These are phyloP conservation scores for Gila robusta DNA, from an alignment of 2,797 vertebrate species.

Conservation along the genomic window DNA sequence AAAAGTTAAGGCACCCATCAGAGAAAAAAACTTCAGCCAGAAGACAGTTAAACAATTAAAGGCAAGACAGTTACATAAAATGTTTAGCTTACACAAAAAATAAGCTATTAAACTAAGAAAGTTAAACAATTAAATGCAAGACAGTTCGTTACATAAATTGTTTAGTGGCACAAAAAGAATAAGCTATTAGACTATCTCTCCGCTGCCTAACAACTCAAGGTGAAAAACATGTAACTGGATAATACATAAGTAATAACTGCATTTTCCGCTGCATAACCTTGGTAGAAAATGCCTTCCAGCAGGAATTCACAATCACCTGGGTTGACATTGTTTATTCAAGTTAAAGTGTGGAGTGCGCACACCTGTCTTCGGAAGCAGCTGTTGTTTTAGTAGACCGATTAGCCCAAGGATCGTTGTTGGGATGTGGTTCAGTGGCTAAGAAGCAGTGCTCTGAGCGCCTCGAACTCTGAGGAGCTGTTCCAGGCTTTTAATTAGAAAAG, in stretches of 20 bases:
- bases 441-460: constrained; percentile 24
- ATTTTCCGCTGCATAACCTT: constrained; percentile 53
- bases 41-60: constrained; percentile 22
- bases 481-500: constrained; percentile 56
- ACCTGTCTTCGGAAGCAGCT: constrained; percentile 10
- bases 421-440: constrained; percentile 44
- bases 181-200: constrained; percentile 52
- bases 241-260: constrained; percentile 65
- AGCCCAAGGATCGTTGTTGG: constrained; percentile 38
- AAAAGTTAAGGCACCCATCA: constrained; percentile 24
- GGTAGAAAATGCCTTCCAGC: constrained; percentile 35
- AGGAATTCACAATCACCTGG: constrained; percentile 6
- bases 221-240: constrained; percentile 64
- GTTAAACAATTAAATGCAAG: constrained; percentile 61
- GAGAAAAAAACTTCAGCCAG: constrained; percentile 4
- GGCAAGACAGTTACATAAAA: constrained; percentile 50
- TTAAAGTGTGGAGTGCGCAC: background rate
- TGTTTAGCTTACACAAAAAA: constrained; percentile 45
- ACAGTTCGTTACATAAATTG: constrained; percentile 53
- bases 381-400: background rate
- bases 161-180: constrained; percentile 43
- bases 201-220: constrained; percentile 71
- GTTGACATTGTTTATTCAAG: constrained; percentile 48
- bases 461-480: constrained; percentile 39
- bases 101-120: constrained; percentile 47